Percentiles rank a stretch among this genome's conserved stretches.
phyloP scores from a whole-genome alignment of 2,113 vertebrate species.

The Tretioscincus oriximinensis region DNA sequence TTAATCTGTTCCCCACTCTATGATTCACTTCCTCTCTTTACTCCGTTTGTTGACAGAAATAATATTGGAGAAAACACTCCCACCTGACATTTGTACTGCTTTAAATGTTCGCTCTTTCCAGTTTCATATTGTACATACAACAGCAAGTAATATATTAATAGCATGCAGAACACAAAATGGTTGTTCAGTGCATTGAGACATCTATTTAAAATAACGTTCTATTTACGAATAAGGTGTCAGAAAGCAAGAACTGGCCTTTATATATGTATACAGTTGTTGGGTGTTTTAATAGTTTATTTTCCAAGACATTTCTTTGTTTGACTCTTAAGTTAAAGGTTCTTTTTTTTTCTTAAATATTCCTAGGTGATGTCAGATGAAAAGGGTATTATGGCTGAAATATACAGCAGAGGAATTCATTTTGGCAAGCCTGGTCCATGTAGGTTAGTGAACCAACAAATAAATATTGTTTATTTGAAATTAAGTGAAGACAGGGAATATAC shows the following conservation, averaged over 20 bases:
- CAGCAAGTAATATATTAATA: conserved; percentile 22
- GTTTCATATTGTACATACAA: neutral
- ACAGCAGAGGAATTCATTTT: conserved; percentile 51
- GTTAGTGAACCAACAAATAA: conserved; percentile 22
- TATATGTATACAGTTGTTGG: conserved; percentile 11
- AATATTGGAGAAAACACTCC: conserved; percentile 7
- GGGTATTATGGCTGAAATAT: conserved; percentile 38
- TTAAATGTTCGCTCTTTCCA: conserved; percentile 11
- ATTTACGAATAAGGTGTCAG: conserved; percentile 1
- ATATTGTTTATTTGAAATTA: neutral
- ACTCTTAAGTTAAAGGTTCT: conserved; percentile 24
- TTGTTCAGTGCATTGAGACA: neutral
- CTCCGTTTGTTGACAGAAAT: conserved; percentile 26
- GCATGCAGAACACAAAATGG: neutral
- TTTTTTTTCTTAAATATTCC: conserved; percentile 40
- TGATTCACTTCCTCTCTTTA: neutral
- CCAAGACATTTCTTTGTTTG: conserved; percentile 1
- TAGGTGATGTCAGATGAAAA: neutral
- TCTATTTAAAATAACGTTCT: conserved; percentile 20
- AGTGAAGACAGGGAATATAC: neutral
- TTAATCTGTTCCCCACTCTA: neutral
- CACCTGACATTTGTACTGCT: neutral
- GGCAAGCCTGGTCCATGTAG: conserved; percentile 14
- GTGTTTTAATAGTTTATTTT: conserved; percentile 10
- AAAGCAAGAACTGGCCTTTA: conserved; percentile 5